Conservation (phyloP, 2,113 vertebrate genomes). For the Rhinolophus ferrumequinum region DNA sequence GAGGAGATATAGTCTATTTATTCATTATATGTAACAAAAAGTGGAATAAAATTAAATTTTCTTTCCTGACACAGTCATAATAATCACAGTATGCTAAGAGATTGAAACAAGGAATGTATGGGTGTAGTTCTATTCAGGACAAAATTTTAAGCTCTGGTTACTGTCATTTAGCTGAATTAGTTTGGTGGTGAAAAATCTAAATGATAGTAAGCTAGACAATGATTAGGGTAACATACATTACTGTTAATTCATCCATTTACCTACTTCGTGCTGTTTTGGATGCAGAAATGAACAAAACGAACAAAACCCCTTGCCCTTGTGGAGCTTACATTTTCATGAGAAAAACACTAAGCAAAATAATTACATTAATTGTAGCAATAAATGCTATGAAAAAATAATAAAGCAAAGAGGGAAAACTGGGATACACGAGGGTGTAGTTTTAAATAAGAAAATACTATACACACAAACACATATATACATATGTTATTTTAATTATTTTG, state of each 20-base stretch:
- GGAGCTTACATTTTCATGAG: neutral
- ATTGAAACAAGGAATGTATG: neutral
- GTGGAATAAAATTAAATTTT: conserved; percentile 1
- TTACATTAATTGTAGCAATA: neutral
- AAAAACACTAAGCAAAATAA: neutral
- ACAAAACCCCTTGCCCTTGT: neutral
- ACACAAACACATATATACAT: too few species aligned
- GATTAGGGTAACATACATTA: neutral
- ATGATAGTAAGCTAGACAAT: neutral
- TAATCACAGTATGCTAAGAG: neutral
- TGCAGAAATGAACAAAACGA: neutral
- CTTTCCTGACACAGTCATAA: neutral
- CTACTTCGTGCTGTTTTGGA: neutral
- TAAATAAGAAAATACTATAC: neutral
- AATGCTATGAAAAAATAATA: neutral
- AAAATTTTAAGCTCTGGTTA: neutral
- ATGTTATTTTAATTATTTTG: neutral
- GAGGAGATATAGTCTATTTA: neutral
- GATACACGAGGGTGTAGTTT: neutral
- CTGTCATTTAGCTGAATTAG: neutral
- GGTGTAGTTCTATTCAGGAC: neutral
- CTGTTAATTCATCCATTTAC: neutral
- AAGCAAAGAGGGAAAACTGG: neutral
- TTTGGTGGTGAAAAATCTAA: neutral
- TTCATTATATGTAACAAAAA: neutral